Conservation (phyloP, 37 sponge, comb jelly and placozoan species). For the Cladorhizidae sp. region DNA sequence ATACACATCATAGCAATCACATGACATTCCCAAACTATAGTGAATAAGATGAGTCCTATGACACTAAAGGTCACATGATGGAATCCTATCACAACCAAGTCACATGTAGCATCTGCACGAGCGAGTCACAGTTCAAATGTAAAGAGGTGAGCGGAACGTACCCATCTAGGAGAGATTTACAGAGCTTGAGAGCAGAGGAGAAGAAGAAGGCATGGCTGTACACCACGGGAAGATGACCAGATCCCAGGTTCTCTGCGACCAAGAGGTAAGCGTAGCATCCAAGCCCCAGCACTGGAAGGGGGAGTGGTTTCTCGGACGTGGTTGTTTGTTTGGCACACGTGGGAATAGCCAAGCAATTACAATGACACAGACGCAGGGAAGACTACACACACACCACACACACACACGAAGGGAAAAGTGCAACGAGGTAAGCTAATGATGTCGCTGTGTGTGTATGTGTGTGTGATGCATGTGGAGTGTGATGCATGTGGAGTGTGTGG, state of each 20-base stretch:
- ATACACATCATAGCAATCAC: too few relatives aligned
- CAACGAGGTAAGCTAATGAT: background rate
- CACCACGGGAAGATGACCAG: conserved; percentile 31
- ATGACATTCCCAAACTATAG: too few relatives aligned
- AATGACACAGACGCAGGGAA: conserved; percentile 30
- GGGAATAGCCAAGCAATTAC: conserved; percentile 29
- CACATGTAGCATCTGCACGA: too few relatives aligned
- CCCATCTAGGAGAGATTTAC: conserved; percentile 23
- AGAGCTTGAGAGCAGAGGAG: conserved; percentile 10
- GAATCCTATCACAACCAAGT: too few relatives aligned
- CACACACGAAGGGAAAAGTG: too few relatives aligned
- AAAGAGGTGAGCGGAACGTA: background rate
- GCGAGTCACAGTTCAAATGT: too few relatives aligned
- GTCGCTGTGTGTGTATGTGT: background rate
- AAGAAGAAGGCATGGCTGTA: conserved; percentile 8
- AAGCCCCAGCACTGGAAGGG: conserved; percentile 23
- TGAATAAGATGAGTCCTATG: too few relatives aligned
- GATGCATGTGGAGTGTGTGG: background rate
- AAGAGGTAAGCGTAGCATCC: conserved; percentile 46
- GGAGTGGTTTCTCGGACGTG: background rate
- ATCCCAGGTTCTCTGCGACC: conserved; percentile 22
- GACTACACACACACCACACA: too few relatives aligned
- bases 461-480: background rate
- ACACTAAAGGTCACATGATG: too few relatives aligned
- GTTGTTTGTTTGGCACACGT: too few relatives aligned